Percentiles rank a stretch among this genome's conserved stretches.
Evolutionary conservation across 2,888 invertebrate genomes (phyloP).

Genomic region (Digitonthophagus gazella): DNA sequence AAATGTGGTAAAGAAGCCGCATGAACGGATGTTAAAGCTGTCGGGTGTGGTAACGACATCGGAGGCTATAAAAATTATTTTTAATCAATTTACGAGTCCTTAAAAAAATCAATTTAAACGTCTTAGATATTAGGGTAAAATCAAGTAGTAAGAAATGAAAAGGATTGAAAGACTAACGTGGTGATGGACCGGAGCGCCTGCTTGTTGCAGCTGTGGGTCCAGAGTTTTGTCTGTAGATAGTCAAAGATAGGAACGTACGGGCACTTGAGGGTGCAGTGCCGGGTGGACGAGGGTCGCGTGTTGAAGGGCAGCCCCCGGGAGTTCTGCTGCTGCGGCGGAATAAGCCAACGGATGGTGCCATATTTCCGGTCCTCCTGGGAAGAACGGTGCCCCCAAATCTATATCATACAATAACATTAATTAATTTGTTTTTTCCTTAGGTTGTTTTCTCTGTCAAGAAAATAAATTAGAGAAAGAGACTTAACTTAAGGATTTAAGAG

Average conservation of each 20-base stretch:
- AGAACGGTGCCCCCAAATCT: slow-evolving; percentile 95
- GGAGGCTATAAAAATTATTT: slow-evolving; percentile 33
- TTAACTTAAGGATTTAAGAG: background rate
- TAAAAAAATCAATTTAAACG: slow-evolving; percentile 1
- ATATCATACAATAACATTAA: slow-evolving; percentile 15
- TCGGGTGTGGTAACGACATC: slow-evolving; percentile 53
- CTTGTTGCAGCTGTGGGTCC: slow-evolving; percentile 56
- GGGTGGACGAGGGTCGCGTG: slow-evolving; percentile 92
- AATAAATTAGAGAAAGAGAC: no score
- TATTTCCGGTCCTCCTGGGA: slow-evolving; percentile 90
- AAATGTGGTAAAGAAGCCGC: slow-evolving; percentile 79
- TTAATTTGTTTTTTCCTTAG: background rate
- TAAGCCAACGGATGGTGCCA: slow-evolving; percentile 91
- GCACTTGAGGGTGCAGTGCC: slow-evolving; percentile 96
- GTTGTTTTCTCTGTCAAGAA: background rate
- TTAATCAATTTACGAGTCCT: no score
- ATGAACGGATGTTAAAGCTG: slow-evolving; percentile 69
- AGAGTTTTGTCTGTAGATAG: slow-evolving; percentile 85
- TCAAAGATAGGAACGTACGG: slow-evolving; percentile 96
- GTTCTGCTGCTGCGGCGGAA: slow-evolving; percentile 75
- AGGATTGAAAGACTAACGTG: slow-evolving; percentile 53
- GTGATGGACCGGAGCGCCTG: slow-evolving; percentile 57
- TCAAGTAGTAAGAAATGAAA: slow-evolving; percentile 4
- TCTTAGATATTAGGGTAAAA: slow-evolving; percentile 4
- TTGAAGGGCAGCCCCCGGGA: slow-evolving; percentile 78